phyloP scores from a whole-genome alignment of 2,888 invertebrate genomes.

The Cataglyphis rosenhaueri region DNA sequence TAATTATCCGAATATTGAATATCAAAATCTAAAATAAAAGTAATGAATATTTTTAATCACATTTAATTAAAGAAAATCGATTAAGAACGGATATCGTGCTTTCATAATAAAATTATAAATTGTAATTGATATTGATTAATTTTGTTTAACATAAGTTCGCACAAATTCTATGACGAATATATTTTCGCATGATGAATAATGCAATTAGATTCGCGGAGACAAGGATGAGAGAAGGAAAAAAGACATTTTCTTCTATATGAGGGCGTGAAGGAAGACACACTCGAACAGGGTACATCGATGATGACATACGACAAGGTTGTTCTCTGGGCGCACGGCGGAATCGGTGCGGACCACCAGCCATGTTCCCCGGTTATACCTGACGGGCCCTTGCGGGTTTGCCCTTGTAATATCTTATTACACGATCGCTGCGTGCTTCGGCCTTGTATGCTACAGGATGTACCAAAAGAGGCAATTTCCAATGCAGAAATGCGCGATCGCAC shows the following conservation, averaged over 20 bases:
- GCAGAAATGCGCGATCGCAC: background rate
- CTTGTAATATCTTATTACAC: conserved; percentile 80
- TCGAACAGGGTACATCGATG: conserved; percentile 35
- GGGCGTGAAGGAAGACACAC: conserved; percentile 24
- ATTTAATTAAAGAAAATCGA: background rate
- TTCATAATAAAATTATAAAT: background rate
- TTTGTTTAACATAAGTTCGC: background rate
- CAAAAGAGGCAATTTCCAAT: background rate
- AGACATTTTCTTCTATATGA: background rate
- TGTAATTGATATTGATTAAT: background rate
- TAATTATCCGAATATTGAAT: background rate
- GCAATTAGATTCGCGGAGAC: conserved; percentile 30
- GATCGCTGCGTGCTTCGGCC: conserved; percentile 73
- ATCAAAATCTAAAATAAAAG: conserved; percentile 1
- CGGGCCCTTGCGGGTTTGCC: conserved; percentile 76
- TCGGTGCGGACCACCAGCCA: conserved; percentile 75
- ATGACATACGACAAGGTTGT: conserved; percentile 67
- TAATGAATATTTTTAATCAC: background rate
- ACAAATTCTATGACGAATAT: background rate
- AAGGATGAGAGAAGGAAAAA: background rate
- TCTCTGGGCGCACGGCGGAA: conserved; percentile 66
- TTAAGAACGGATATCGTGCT: background rate
- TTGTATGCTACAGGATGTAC: conserved; percentile 49
- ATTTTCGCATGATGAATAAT: background rate
- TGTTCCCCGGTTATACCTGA: conserved; percentile 70